Percentiles rank a stretch among this genome's conserved stretches.
These are phyloP conservation scores for Drosophila anceps DNA, from an alignment of 2,888 invertebrate genomes.

Conservation along the genomic window DNA sequence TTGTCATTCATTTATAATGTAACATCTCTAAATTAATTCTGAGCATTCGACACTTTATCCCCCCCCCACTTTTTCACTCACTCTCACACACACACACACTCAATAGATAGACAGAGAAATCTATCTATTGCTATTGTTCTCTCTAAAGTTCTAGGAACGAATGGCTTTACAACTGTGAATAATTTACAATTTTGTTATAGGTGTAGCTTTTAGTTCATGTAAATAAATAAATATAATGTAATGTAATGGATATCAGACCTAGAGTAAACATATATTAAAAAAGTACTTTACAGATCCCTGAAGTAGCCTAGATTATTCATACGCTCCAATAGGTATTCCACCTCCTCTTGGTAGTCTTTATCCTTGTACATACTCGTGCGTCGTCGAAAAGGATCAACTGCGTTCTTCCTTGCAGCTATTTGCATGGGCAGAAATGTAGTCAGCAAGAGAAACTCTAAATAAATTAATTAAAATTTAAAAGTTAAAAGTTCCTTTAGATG, in stretches of 20 bases:
- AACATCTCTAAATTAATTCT: too few relatives aligned
- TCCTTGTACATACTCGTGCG: slow-evolving; percentile 39
- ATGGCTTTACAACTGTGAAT: too few relatives aligned
- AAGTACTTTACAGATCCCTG: slow-evolving; percentile 15
- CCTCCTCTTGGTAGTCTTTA: slow-evolving; percentile 40
- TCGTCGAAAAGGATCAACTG: slow-evolving; percentile 43
- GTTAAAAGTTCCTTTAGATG: too few relatives aligned
- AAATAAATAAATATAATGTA: not conserved
- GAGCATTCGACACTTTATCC: too few relatives aligned
- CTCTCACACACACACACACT: too few relatives aligned
- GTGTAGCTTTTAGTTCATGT: not conserved
- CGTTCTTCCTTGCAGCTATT: slow-evolving; percentile 22
- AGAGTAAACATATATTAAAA: not conserved
- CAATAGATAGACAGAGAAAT: too few relatives aligned
- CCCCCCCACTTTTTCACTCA: too few relatives aligned
- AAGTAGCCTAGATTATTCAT: slow-evolving; percentile 62
- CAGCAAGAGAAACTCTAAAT: slow-evolving; percentile 39
- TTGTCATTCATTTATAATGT: too few relatives aligned
- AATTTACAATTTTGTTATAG: too few relatives aligned
- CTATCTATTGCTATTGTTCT: too few relatives aligned
- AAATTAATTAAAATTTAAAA: not conserved
- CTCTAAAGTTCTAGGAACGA: too few relatives aligned
- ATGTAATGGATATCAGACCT: not conserved
- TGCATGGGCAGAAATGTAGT: slow-evolving; percentile 49
- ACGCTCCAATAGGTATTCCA: slow-evolving; percentile 41